These are phyloP conservation scores for Phenacoccus solenopsis DNA, from an alignment of 1,140 invertebrate species.

Conservation along the genomic window DNA sequence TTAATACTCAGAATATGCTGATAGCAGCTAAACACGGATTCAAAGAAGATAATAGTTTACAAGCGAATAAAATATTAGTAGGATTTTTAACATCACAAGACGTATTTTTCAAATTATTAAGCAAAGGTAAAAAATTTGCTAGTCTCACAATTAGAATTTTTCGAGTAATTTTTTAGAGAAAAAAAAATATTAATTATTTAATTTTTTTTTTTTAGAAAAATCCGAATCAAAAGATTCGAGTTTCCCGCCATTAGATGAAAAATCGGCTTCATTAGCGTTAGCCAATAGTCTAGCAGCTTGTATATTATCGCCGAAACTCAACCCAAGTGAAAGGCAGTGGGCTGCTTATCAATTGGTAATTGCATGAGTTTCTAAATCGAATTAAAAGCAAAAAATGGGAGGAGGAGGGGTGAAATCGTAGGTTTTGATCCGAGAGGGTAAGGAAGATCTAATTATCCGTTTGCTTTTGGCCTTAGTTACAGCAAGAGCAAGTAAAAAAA, in stretches of 20 bases:
- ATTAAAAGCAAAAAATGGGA: too few relatives aligned
- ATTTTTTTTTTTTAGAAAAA: not conserved
- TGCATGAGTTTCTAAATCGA: too few relatives aligned
- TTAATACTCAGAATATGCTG: not conserved
- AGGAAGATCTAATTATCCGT: not conserved
- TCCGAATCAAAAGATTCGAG: not conserved
- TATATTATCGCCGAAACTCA: constrained; percentile 40
- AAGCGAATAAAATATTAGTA: constrained; percentile 4
- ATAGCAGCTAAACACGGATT: not conserved
- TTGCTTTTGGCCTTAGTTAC: too few relatives aligned
- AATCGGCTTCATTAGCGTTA: constrained; percentile 37
- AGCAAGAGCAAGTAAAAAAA: too few relatives aligned
- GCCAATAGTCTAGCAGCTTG: constrained; percentile 48
- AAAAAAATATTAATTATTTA: too few relatives aligned
- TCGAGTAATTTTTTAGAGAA: too few relatives aligned
- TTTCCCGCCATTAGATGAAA: constrained; percentile 25
- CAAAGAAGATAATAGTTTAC: constrained; percentile 9
- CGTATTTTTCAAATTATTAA: not conserved
- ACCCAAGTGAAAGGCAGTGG: constrained; percentile 42
- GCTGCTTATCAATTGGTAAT: constrained; percentile 42
- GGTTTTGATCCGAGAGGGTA: too few relatives aligned
- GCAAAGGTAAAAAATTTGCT: not conserved
- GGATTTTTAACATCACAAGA: constrained; percentile 6
- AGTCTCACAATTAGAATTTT: too few relatives aligned
- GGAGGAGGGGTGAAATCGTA: too few relatives aligned